Evolutionary conservation across 1,140 invertebrate species (phyloP).

Genomic region (Oppia nitens): DNA sequence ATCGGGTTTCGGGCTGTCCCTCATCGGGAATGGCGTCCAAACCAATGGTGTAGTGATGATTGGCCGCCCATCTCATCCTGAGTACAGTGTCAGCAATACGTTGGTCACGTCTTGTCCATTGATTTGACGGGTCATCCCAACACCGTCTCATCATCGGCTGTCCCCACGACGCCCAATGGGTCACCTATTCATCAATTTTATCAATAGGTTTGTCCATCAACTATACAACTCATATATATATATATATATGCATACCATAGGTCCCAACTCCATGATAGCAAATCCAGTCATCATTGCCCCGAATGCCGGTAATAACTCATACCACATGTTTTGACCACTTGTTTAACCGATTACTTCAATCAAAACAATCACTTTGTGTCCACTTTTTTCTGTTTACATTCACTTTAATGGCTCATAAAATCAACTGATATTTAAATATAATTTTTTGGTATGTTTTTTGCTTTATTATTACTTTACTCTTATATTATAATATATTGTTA

Average conservation of each 20-base stretch:
- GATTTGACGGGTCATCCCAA: neutral
- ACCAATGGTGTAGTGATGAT: neutral
- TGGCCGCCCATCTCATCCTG: neutral
- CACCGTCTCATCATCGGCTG: neutral
- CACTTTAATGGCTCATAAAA: no score
- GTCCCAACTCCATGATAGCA: neutral
- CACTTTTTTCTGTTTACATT: no score
- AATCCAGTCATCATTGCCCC: neutral
- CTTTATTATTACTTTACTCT: no score
- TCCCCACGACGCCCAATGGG: neutral
- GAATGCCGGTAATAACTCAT: neutral
- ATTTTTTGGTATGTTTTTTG: no score
- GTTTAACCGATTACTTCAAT: no score
- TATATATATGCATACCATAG: neutral
- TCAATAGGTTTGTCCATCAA: neutral
- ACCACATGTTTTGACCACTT: neutral
- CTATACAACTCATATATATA: neutral
- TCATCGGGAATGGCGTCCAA: neutral
- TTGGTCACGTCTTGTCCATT: neutral
- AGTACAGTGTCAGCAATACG: neutral
- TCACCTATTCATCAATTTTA: neutral
- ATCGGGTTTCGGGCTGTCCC: neutral
- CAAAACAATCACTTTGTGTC: no score
- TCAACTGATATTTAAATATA: no score
- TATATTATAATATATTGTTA: no score